Conservation (phyloP, 1,140 invertebrate species). For the Tetragnatha versicolor region DNA sequence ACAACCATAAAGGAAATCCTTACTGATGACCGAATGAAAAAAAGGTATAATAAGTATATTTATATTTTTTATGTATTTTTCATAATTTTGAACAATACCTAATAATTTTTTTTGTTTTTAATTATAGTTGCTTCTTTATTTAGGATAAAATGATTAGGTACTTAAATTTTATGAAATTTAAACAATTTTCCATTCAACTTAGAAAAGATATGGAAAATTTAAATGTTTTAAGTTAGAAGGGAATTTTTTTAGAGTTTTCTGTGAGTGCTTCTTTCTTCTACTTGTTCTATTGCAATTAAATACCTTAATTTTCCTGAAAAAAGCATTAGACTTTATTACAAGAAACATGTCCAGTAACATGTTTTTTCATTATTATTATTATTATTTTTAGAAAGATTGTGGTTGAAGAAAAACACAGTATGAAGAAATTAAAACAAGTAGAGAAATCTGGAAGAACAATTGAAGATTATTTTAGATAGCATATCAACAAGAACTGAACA, state of each 20-base stretch:
- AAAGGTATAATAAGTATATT: neutral
- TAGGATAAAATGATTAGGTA: neutral
- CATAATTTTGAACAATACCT: neutral
- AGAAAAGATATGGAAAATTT: neutral
- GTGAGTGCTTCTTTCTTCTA: neutral
- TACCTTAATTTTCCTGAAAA: too few relatives aligned
- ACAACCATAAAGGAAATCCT: slow-evolving; percentile 40
- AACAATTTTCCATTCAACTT: neutral
- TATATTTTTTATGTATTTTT: neutral
- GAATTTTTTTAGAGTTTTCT: neutral
- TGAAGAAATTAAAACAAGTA: neutral
- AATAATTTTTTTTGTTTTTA: neutral
- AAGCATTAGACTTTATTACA: too few relatives aligned
- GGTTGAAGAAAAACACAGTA: neutral
- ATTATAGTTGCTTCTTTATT: neutral
- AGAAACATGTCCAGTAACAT: neutral
- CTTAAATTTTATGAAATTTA: neutral
- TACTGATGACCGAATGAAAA: neutral
- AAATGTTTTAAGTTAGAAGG: neutral
- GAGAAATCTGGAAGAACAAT: neutral
- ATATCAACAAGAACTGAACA: too few relatives aligned
- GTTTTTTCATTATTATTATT: neutral
- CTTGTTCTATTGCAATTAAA: neutral
- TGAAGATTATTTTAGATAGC: neutral
- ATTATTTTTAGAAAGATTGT: neutral